These are phyloP conservation scores for Cichladusa arquata DNA, from an alignment of 2,113 vertebrate genomes.

Conservation along the genomic window DNA sequence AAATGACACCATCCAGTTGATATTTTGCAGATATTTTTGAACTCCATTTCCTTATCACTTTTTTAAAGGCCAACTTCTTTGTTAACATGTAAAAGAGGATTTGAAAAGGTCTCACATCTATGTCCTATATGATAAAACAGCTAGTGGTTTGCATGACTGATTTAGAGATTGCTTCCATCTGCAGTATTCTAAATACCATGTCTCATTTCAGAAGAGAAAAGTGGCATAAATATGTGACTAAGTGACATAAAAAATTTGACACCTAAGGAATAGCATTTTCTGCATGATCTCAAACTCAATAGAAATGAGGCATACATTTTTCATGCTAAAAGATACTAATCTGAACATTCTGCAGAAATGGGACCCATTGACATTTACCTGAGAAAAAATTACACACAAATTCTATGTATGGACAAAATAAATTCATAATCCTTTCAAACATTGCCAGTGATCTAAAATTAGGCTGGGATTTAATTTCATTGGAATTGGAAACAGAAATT, in stretches of 20 bases:
- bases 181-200: conserved; percentile 30
- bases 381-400: not conserved
- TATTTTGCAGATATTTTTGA: conserved; percentile 27
- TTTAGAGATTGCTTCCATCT: conserved; percentile 30
- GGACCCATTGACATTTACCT: not conserved
- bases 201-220: conserved; percentile 30
- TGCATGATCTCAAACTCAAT: not conserved
- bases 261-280: conserved; percentile 1
- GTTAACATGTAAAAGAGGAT: conserved; percentile 3
- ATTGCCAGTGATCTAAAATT: not conserved
- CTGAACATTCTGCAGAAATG: not conserved
- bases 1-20: not conserved
- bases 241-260: not conserved
- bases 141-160: conserved; percentile 8
- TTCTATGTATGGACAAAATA: not conserved
- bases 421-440: not conserved
- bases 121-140: not conserved
- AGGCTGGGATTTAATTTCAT: not conserved
- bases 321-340: not conserved
- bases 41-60: not conserved
- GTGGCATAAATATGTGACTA: conserved; percentile 44
- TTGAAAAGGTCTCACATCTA: conserved; percentile 12
- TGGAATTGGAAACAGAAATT: not conserved
- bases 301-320: not conserved
- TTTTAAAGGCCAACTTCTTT: conserved; percentile 29